phyloP scores from a whole-genome alignment of 2,113 vertebrate genomes.

The Centropus unirufus region DNA sequence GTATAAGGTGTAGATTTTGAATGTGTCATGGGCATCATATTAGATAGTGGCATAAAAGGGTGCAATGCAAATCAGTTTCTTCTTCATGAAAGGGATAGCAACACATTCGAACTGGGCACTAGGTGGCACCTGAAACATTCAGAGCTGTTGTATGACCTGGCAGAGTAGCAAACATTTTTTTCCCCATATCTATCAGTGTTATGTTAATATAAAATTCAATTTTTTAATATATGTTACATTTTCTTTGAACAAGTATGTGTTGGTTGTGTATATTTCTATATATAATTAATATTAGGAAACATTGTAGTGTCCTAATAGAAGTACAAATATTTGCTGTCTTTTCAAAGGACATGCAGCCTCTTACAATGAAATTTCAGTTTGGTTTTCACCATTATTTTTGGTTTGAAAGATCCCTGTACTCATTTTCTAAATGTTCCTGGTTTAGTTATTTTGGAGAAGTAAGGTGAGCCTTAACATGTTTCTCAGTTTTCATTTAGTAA shows the following conservation, averaged over 20 bases:
- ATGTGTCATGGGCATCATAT: not conserved
- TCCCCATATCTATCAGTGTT: accelerated
- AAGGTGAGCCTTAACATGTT: not conserved
- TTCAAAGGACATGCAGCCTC: not conserved
- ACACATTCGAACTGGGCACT: not conserved
- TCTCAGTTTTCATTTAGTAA: not conserved
- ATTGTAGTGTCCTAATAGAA: not conserved
- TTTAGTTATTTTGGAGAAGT: not conserved
- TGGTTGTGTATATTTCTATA: not conserved
- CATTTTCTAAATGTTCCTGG: not conserved
- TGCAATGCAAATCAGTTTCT: not conserved
- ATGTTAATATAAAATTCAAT: not conserved
- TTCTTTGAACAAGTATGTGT: not conserved
- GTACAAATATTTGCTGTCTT: not conserved
- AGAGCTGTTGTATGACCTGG: not conserved
- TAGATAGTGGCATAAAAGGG: not conserved
- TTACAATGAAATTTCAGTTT: not conserved
- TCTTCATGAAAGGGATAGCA: not conserved
- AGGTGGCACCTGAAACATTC: constrained; percentile 13
- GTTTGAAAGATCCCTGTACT: not conserved
- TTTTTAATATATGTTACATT: not conserved
- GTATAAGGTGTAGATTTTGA: not conserved
- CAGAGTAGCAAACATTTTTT: not conserved
- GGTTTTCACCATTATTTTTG: not conserved
- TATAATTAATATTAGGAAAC: not conserved